Base-by-base conservation (phyloP, 2,797 vertebrate species). In the Pogoniulus pusillus region DNA sequence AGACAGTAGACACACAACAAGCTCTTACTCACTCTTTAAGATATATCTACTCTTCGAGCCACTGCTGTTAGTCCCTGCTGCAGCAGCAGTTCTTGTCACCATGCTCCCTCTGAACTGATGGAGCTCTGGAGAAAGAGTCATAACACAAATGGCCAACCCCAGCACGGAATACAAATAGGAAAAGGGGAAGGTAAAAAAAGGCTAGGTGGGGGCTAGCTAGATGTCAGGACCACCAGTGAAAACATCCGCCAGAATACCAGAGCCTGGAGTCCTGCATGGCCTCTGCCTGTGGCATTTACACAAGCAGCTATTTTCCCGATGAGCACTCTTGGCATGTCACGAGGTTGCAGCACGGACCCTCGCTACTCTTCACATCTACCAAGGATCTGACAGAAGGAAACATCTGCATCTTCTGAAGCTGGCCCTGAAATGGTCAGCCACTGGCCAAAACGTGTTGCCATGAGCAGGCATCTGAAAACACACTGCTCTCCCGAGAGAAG, bases 271-370 rank as follows among this genome's bases (percentile, higher is more conserved):
- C 43, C 30, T 37, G 16, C 34, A 13, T 0, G 37, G 20, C 3
- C 12, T 47, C 45, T 32, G 37, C 23, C 16, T 32, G 22, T 2
- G 17, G n/a, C n/a, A n/a, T 11, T 32, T 41, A 19, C 59, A 20
- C 5, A 24, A 51, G 32, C 11, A 30, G 27, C 43, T 24, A 58
- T 64, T 26, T 58, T 71, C 63, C 39, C 0, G 1, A 35, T 6
- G 19, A 22, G 22, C 23, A 30, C 8, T 26, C 30, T 12, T 1
- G 5, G 32, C 37, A 57, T 1, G 0, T 51, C 14, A 51, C 0
- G 0, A 62, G 41, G 53, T 6, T 22, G 20, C 10, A 9, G 47
- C 0, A 0, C 16, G 34, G 29, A n/a, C 57, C 53, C 78, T 64
- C 68, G 63, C 55, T 41, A 16, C 30, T 13, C 12, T 16, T 68